Percentiles rank a stretch among this genome's conserved stretches.
Conservation (phyloP, 2,888 invertebrate species). For the Gryllus longicercus region DNA sequence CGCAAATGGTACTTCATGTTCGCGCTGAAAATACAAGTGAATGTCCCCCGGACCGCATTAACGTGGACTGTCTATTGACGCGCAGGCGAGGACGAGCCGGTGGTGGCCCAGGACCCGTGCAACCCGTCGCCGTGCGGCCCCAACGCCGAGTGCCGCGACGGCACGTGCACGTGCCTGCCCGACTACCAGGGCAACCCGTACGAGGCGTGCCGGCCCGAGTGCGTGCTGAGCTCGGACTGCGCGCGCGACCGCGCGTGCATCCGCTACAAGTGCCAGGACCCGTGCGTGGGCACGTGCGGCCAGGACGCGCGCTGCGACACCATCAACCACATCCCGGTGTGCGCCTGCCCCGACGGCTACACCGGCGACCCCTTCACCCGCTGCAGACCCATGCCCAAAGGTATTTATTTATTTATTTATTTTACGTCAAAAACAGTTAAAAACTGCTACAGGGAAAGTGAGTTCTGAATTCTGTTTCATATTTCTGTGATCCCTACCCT, state of each 20-base stretch:
- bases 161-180: conserved; percentile 53
- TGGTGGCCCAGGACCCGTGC: conserved; percentile 55
- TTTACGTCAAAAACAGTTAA: no score
- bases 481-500: no score
- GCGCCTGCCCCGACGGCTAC: conserved; percentile 52
- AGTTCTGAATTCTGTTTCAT: no score
- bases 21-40: no score
- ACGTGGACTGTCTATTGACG: conserved; percentile 28
- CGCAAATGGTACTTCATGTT: no score
- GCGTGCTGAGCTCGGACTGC: conserved; percentile 63
- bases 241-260: conserved; percentile 65
- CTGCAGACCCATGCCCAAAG: conserved; percentile 50
- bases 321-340: conserved; percentile 53
- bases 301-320: conserved; percentile 70
- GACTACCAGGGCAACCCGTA: conserved; percentile 70
- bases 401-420: conserved; percentile 29
- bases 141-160: conserved; percentile 45
- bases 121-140: conserved; percentile 71
- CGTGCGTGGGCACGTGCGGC: conserved; percentile 77
- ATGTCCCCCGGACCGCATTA: no score
- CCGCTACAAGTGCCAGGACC: conserved; percentile 70
- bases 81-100: conserved; percentile 42
- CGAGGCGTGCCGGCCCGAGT: conserved; percentile 54
- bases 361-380: conserved; percentile 66
- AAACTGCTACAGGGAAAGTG: no score